Conservation (phyloP, 2,797 vertebrate species). For the Myotis daubentonii region DNA sequence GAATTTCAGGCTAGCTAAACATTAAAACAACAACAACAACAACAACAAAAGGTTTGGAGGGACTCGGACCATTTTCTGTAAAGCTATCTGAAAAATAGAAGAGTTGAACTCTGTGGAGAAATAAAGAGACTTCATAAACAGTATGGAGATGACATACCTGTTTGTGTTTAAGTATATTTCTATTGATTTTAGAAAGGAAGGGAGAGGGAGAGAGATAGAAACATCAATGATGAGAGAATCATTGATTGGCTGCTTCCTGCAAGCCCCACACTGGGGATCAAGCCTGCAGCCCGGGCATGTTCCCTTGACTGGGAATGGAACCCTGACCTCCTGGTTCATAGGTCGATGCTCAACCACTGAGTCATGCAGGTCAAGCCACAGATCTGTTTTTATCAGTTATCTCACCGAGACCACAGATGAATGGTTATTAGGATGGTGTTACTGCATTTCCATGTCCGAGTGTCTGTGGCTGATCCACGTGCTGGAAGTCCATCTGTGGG, state of each 20-base stretch:
- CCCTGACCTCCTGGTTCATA: too few relatives aligned
- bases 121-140: background rate
- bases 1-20: background rate
- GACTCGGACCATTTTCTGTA: background rate
- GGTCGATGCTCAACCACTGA: too few relatives aligned
- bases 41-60: background rate
- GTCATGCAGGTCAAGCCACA: too few relatives aligned
- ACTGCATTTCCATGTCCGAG: accelerated
- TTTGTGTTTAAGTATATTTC: too few relatives aligned
- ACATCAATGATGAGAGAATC: too few relatives aligned
- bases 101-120: background rate
- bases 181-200: too few relatives aligned
- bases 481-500: background rate
- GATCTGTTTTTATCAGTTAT: background rate
- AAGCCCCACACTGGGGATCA: too few relatives aligned
- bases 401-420: background rate
- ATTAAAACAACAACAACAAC: background rate
- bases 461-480: accelerated
- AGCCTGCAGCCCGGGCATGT: too few relatives aligned
- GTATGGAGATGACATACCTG: background rate
- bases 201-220: too few relatives aligned
- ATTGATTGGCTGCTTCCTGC: too few relatives aligned
- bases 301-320: too few relatives aligned
- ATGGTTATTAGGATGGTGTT: background rate
- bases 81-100: background rate